Evolutionary conservation across 2,888 invertebrate species (phyloP).

Genomic region (Agonopterix heracliana): DNA sequence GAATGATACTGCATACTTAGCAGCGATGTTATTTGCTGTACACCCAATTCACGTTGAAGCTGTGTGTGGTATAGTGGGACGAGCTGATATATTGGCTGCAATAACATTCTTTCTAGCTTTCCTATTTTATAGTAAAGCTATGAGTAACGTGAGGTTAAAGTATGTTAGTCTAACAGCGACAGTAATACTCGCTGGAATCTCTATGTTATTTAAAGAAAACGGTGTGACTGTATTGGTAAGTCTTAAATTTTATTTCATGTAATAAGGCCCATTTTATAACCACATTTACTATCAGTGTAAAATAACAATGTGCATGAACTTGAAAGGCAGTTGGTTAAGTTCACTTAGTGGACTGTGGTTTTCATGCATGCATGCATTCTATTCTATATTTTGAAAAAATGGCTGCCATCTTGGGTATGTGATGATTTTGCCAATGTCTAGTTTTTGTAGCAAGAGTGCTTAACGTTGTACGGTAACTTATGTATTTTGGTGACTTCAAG

Average conservation of each 20-base stretch:
- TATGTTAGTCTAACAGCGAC: constrained; percentile 36
- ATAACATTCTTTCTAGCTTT: constrained; percentile 84
- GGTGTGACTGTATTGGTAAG: constrained; percentile 92
- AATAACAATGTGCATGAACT: too few species aligned
- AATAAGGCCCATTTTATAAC: constrained; percentile 3
- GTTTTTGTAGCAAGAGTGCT: too few species aligned
- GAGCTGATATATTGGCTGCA: constrained; percentile 92
- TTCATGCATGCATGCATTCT: too few species aligned
- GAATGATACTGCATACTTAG: constrained; percentile 75
- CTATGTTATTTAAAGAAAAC: constrained; percentile 95
- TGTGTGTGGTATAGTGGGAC: constrained; percentile 93
- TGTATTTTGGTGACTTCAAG: too few species aligned
- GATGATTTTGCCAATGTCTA: too few species aligned
- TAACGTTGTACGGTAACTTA: too few species aligned
- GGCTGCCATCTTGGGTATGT: too few species aligned
- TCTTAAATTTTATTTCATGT: constrained; percentile 13
- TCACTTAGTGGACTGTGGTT: too few species aligned
- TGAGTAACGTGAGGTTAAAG: constrained; percentile 18
- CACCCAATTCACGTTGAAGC: constrained; percentile 97
- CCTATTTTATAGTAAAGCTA: constrained; percentile 75
- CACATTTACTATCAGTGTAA: too few species aligned
- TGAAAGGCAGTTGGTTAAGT: too few species aligned
- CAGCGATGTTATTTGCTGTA: constrained; percentile 87
- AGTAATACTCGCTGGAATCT: constrained; percentile 71
- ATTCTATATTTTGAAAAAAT: too few species aligned